Conservation (phyloP, 2,888 invertebrate genomes). For the Drosophila neotestacea region DNA sequence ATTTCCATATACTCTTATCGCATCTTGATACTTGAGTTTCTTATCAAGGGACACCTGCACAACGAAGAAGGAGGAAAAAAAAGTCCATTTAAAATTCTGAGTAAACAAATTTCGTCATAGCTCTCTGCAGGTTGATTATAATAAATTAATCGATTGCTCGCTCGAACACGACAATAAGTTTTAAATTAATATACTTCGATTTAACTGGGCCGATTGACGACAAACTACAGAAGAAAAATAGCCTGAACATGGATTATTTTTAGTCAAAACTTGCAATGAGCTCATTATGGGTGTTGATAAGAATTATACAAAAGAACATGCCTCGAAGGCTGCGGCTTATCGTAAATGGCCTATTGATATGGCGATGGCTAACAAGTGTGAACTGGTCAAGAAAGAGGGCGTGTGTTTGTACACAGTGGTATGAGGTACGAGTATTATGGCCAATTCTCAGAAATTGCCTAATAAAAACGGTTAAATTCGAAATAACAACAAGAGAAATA, state of each 20-base stretch:
- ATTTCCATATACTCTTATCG: slow-evolving; percentile 53
- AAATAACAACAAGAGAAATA: slow-evolving; percentile 7
- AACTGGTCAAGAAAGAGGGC: slow-evolving; percentile 70
- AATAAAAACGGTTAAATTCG: slow-evolving; percentile 18
- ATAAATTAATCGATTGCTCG: slow-evolving; percentile 61
- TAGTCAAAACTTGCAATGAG: slow-evolving; percentile 67
- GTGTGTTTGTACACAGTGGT: slow-evolving; percentile 39
- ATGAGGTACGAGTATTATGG: slow-evolving; percentile 15
- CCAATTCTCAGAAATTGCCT: slow-evolving; percentile 44
- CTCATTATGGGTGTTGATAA: slow-evolving; percentile 63
- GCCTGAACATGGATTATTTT: slow-evolving; percentile 55
- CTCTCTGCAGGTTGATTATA: slow-evolving; percentile 44
- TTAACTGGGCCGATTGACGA: slow-evolving; percentile 62
- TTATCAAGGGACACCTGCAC: slow-evolving; percentile 54
- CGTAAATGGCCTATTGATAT: slow-evolving; percentile 1
- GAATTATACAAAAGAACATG: background rate
- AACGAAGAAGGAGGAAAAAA: slow-evolving; percentile 5
- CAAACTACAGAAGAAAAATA: slow-evolving; percentile 53
- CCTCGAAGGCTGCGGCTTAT: slow-evolving; percentile 31
- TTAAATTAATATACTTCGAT: slow-evolving; percentile 70
- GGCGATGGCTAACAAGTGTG: slow-evolving; percentile 13
- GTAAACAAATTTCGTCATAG: slow-evolving; percentile 72
- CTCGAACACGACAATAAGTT: slow-evolving; percentile 59
- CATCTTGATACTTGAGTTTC: slow-evolving; percentile 42
- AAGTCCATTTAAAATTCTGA: slow-evolving; percentile 9